Evolutionary conservation across 2,113 vertebrate species (phyloP).

Genomic region (Picathartes gymnocephalus): DNA sequence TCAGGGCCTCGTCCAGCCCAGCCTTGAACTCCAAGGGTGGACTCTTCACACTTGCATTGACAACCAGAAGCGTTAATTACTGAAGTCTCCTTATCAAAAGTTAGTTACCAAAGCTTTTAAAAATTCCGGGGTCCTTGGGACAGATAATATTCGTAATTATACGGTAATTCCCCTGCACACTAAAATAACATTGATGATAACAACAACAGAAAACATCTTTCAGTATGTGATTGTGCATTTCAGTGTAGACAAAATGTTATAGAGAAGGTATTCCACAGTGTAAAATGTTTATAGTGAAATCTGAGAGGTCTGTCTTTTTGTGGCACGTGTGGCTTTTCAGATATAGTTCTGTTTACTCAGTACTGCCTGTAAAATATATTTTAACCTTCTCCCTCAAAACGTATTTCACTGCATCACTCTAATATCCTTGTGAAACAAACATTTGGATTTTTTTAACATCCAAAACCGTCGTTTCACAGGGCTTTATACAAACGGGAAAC

Average conservation of each 20-base stretch:
- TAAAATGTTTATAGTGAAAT: background rate
- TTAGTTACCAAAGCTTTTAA: background rate
- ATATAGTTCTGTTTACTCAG: background rate
- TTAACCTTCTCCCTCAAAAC: slow-evolving; percentile 5
- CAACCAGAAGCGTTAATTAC: background rate
- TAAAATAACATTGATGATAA: background rate
- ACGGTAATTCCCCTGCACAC: background rate
- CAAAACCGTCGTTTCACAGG: background rate
- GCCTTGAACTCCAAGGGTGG: background rate
- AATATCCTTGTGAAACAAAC: slow-evolving; percentile 37
- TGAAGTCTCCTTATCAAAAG: background rate
- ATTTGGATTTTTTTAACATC: slow-evolving; percentile 30
- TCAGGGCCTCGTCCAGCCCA: background rate
- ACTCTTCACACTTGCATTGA: background rate
- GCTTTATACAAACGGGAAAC: slow-evolving; percentile 23
- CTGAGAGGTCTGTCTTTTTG: background rate
- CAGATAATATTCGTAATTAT: background rate
- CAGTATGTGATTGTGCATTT: background rate
- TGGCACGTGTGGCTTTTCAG: background rate
- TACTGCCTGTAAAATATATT: slow-evolving; percentile 1
- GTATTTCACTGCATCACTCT: background rate
- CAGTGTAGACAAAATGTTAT: background rate
- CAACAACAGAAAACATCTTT: background rate
- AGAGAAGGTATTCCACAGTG: background rate
- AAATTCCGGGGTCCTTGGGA: background rate